phyloP scores from a whole-genome alignment of 2,113 vertebrate species.

The Trochalopteron elliotii region DNA sequence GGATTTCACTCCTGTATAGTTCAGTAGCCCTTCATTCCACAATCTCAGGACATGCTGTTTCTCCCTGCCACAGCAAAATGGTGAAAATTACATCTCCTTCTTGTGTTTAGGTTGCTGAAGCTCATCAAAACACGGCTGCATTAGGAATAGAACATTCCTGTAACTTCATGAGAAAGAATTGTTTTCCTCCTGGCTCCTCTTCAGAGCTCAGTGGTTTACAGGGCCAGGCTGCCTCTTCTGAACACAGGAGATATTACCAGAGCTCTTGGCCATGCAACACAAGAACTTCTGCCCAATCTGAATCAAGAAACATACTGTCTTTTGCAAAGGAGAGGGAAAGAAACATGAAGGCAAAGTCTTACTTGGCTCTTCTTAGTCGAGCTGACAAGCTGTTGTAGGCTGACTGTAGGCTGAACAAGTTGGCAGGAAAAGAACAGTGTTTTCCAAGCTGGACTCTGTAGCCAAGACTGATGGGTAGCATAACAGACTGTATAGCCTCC shows the following conservation, averaged over 20 bases:
- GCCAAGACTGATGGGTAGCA: slow-evolving; percentile 23
- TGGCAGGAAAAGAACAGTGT: slow-evolving; percentile 25
- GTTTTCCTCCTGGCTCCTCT: slow-evolving; percentile 17
- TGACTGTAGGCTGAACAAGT: slow-evolving; percentile 13
- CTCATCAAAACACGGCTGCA: neutral
- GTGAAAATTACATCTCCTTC: neutral
- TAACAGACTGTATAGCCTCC: slow-evolving; percentile 25
- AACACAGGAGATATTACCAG: neutral
- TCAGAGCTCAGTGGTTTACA: slow-evolving; percentile 16
- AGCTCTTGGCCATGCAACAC: neutral
- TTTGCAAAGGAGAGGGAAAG: neutral
- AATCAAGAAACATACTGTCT: neutral
- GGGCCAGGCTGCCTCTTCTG: neutral
- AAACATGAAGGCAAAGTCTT: neutral
- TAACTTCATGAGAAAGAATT: neutral
- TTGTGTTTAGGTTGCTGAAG: neutral
- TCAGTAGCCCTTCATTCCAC: neutral
- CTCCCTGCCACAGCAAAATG: neutral
- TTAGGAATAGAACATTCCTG: neutral
- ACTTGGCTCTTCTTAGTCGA: neutral
- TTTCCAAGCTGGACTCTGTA: neutral
- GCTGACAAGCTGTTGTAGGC: slow-evolving; percentile 26
- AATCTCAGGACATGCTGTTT: neutral
- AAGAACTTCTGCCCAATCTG: slow-evolving; percentile 7
- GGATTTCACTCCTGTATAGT: neutral